Evolutionary conservation across 1,140 invertebrate species (phyloP).

Genomic region (Zaprionus nigranus): DNA sequence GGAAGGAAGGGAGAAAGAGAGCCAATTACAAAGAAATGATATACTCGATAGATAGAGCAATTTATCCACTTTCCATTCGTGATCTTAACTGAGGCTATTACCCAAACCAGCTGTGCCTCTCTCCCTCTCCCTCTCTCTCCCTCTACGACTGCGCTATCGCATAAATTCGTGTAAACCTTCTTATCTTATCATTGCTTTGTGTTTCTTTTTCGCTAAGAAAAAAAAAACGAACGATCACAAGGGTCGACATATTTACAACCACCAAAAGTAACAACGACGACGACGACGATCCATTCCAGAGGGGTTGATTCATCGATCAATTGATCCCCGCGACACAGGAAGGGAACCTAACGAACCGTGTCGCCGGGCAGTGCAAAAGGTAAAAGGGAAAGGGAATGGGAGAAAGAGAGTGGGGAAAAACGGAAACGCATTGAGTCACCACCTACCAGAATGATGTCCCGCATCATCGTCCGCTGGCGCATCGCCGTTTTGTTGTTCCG

Average conservation of each 20-base stretch:
- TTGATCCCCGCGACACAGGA: constrained; percentile 17
- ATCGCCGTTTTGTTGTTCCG: constrained; percentile 31
- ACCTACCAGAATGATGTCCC: constrained; percentile 84
- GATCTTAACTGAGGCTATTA: neutral
- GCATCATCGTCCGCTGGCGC: constrained; percentile 76
- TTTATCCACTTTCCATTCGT: too few relatives aligned
- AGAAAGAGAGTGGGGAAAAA: neutral
- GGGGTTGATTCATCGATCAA: constrained; percentile 27
- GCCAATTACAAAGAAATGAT: neutral
- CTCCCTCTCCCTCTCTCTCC: neutral
- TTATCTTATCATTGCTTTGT: constrained; percentile 52
- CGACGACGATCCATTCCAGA: neutral
- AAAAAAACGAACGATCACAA: constrained; percentile 13
- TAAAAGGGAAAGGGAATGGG: neutral
- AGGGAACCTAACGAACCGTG: constrained; percentile 37
- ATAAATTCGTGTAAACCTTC: constrained; percentile 34
- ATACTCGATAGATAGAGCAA: too few relatives aligned
- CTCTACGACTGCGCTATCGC: neutral
- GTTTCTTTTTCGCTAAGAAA: constrained; percentile 29
- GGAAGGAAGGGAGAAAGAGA: neutral
- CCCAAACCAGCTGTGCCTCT: neutral
- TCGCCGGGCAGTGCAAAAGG: neutral
- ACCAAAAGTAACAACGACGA: constrained; percentile 9
- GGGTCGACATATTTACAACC: constrained; percentile 35
- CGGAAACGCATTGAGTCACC: constrained; percentile 7